These are phyloP conservation scores for Hydrolagus colliei DNA, from an alignment of 2,797 vertebrate species.

Conservation along the genomic window DNA sequence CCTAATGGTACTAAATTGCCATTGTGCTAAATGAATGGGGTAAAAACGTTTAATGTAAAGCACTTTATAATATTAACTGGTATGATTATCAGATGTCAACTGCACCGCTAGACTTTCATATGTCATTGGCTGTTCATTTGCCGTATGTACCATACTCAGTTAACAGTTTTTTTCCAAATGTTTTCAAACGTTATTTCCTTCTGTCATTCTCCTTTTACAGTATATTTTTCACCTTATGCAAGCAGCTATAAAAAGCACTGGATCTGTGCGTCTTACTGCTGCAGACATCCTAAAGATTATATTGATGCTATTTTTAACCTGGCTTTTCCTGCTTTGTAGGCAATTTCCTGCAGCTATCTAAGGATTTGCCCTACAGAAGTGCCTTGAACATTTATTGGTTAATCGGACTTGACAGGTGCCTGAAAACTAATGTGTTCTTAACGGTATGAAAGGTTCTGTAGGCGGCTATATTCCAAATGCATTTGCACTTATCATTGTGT, in stretches of 20 bases:
- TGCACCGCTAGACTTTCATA: background rate
- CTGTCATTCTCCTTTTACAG: background rate
- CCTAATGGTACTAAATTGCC: background rate
- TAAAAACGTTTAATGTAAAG: background rate
- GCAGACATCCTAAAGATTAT: conserved; percentile 1
- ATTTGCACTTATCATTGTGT: background rate
- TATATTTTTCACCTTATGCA: conserved; percentile 9
- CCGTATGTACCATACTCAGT: background rate
- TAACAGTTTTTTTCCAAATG: background rate
- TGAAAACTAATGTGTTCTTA: conserved; percentile 23
- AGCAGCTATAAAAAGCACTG: background rate
- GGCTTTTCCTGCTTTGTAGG: conserved; percentile 22
- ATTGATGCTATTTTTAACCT: conserved; percentile 13
- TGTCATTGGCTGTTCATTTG: background rate
- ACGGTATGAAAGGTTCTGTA: conserved; percentile 19
- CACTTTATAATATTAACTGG: background rate
- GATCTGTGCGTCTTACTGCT: background rate
- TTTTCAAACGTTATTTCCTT: conserved; percentile 25
- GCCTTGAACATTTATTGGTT: conserved; percentile 24
- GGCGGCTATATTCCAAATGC: background rate
- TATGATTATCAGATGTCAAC: background rate
- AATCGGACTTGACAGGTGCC: background rate
- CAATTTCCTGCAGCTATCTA: background rate
- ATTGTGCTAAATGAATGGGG: background rate
- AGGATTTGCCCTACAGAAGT: conserved; percentile 14